Evolutionary conservation across 2,888 invertebrate species (phyloP).

Genomic region (Octonoba sinensis): DNA sequence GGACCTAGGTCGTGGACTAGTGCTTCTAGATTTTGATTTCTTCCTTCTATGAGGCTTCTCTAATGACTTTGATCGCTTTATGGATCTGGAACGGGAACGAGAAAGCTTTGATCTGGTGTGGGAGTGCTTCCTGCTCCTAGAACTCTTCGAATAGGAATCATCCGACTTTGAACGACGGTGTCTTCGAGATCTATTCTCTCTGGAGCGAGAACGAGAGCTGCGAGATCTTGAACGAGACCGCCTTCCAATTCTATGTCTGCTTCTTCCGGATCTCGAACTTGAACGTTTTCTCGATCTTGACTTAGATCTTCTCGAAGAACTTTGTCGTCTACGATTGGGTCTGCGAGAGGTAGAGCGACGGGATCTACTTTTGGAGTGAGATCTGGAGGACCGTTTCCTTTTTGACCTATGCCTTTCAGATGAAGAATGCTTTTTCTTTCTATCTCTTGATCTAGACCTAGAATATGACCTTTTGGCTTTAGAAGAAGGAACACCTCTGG

Average conservation of each 20-base stretch:
- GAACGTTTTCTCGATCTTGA: constrained; percentile 9
- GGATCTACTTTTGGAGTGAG: too few relatives aligned
- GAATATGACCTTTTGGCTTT: background rate
- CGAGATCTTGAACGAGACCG: background rate
- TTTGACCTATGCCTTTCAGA: background rate
- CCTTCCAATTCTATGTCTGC: background rate
- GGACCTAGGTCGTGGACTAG: too few relatives aligned
- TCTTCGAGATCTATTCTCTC: too few relatives aligned
- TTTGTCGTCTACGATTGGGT: background rate
- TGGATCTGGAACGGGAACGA: too few relatives aligned
- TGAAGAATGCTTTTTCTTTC: too few relatives aligned
- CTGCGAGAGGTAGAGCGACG: too few relatives aligned
- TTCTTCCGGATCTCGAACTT: background rate
- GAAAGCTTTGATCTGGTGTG: background rate
- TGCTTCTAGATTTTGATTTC: too few relatives aligned
- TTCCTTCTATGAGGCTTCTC: too few relatives aligned
- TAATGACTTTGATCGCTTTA: too few relatives aligned
- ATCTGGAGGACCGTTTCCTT: background rate
- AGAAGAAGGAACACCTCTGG: background rate
- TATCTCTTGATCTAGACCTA: background rate
- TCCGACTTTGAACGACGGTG: too few relatives aligned
- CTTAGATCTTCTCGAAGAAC: constrained; percentile 11
- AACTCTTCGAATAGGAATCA: too few relatives aligned
- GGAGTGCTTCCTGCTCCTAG: background rate
- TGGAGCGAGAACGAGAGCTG: too few relatives aligned